phyloP scores from a whole-genome alignment of 2,888 invertebrate species.

The Morpho deidamia region DNA sequence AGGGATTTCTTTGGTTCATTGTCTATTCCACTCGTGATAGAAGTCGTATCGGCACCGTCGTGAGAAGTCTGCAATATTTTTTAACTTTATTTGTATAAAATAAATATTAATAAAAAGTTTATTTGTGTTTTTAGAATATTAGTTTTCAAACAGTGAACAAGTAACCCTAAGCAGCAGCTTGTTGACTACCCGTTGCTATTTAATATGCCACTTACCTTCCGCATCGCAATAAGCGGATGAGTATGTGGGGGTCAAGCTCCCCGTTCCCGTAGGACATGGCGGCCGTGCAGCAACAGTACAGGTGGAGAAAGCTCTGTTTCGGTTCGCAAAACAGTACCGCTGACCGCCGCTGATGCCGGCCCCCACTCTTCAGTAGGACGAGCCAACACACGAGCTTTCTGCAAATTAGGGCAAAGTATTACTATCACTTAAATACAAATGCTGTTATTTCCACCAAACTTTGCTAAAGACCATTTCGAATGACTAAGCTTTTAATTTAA shows the following conservation, averaged over 20 bases:
- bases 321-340: conserved; percentile 78
- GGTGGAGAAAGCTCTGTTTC: conserved; percentile 69
- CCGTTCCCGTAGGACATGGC: conserved; percentile 76
- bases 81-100: no score
- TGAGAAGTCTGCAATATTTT: conserved; percentile 55
- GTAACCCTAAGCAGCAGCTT: no score
- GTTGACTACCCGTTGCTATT: no score
- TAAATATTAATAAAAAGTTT: no score
- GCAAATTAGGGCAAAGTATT: conserved; percentile 7
- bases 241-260: conserved; percentile 69
- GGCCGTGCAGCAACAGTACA: conserved; percentile 70
- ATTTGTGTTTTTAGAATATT: no score
- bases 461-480: no score
- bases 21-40: conserved; percentile 63
- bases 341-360: conserved; percentile 61
- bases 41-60: conserved; percentile 59
- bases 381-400: conserved; percentile 80
- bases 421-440: no score
- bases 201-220: conserved; percentile 44
- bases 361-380: conserved; percentile 87
- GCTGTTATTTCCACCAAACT: no score
- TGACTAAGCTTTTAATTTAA: no score
- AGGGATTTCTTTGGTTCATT: conserved; percentile 60
- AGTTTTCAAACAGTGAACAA: no score
- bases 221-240: conserved; percentile 63